phyloP scores from a whole-genome alignment of 1,140 invertebrate species.

The Psix sp. region DNA sequence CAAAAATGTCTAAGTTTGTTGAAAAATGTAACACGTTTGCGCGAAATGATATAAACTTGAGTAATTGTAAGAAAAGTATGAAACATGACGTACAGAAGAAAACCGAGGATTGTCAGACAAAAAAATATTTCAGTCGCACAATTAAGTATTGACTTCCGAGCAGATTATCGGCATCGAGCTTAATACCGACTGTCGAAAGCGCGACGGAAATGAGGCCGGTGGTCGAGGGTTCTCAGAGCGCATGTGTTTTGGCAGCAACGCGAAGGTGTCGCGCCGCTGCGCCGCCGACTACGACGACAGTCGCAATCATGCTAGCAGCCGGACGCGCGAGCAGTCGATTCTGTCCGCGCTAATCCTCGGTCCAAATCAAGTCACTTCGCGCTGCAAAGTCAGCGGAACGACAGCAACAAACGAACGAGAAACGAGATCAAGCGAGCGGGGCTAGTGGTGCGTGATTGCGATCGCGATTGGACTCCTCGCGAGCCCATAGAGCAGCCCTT shows the following conservation, averaged over 20 bases:
- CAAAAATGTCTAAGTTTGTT: too few relatives aligned
- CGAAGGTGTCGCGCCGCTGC: conserved; percentile 63
- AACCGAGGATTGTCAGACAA: too few relatives aligned
- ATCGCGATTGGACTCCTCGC: conserved; percentile 3
- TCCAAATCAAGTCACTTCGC: conserved; percentile 16
- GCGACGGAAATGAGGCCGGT: conserved; percentile 46
- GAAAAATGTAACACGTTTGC: too few relatives aligned
- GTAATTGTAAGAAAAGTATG: too few relatives aligned
- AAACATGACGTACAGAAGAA: too few relatives aligned
- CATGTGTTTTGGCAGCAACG: conserved; percentile 60
- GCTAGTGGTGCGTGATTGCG: conserved; percentile 6
- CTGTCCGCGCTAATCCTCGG: conserved; percentile 60
- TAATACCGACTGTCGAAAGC: conserved; percentile 19
- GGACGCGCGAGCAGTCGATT: conserved; percentile 66
- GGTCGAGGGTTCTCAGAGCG: conserved; percentile 59
- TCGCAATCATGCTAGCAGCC: conserved; percentile 75
- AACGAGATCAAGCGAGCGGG: neutral
- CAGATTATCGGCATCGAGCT: conserved; percentile 11
- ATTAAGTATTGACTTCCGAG: conserved; percentile 9
- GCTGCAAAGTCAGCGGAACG: conserved; percentile 4
- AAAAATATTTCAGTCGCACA: conserved; percentile 6
- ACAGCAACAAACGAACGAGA: conserved; percentile 10
- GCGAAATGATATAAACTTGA: too few relatives aligned
- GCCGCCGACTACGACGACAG: conserved; percentile 61
- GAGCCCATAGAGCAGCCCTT: conserved; percentile 29